A percentile compares a stretch with the other conserved stretches of the same genome.
Conservation (phyloP, 1,140 invertebrate genomes). For the Telenomus remus region DNA sequence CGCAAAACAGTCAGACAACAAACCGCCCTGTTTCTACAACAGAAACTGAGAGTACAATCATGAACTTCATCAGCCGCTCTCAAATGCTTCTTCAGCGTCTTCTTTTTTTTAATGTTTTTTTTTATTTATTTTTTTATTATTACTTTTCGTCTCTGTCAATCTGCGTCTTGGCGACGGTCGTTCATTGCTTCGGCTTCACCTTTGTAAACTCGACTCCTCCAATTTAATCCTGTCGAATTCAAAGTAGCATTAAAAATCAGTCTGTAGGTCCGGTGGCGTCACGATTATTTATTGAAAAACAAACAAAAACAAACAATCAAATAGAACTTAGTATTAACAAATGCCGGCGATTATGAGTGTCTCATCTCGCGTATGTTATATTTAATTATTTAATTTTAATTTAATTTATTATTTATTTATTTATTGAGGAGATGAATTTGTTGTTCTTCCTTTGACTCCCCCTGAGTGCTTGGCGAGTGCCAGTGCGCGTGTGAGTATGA, state of each 20-base stretch:
- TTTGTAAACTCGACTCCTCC: slow-evolving; percentile 33
- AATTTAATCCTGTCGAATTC: slow-evolving; percentile 12
- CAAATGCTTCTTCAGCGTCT: slow-evolving; percentile 31
- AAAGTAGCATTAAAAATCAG: slow-evolving; percentile 60
- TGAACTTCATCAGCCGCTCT: slow-evolving; percentile 35
- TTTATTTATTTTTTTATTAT: no score
- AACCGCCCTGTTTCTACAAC: slow-evolving; percentile 54
- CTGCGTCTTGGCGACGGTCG: slow-evolving; percentile 30
- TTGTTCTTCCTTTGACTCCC: slow-evolving; percentile 12
- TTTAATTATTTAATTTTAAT: slow-evolving; percentile 13
- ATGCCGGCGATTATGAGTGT: slow-evolving; percentile 1
- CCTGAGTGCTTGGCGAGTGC: slow-evolving; percentile 21
- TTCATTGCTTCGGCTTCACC: slow-evolving; percentile 39
- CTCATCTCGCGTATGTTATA: slow-evolving; percentile 9
- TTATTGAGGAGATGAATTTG: slow-evolving; percentile 24
- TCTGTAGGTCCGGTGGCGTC: slow-evolving; percentile 64
- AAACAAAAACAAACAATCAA: no score
- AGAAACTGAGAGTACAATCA: slow-evolving; percentile 38
- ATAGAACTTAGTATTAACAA: background rate
- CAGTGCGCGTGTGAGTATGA: slow-evolving; percentile 51
- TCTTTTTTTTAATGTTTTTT: slow-evolving; percentile 17
- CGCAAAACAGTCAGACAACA: slow-evolving; percentile 6
- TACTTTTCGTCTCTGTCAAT: slow-evolving; percentile 7
- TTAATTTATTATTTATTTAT: slow-evolving; percentile 52
- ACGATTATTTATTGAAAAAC: slow-evolving; percentile 27